phyloP scores from a whole-genome alignment of 2,888 invertebrate species.

The Philaethria dido region DNA sequence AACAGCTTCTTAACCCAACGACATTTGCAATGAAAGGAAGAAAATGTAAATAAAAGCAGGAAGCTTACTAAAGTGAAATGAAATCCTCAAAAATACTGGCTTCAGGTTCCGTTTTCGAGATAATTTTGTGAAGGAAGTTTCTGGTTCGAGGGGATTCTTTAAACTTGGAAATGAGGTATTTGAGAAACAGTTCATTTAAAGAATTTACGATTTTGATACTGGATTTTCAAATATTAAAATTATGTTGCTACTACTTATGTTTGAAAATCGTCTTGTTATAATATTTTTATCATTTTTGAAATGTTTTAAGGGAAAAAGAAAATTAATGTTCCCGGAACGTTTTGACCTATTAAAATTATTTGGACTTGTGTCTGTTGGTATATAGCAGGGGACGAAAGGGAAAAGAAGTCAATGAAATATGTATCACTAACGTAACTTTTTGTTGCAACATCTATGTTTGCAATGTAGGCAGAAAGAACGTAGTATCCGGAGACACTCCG shows the following conservation, averaged over 20 bases:
- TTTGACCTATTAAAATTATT: too few relatives aligned
- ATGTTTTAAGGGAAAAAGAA: background rate
- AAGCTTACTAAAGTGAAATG: constrained; percentile 27
- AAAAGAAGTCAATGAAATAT: too few relatives aligned
- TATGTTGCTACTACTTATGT: background rate
- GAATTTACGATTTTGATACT: background rate
- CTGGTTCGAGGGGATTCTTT: constrained; percentile 6
- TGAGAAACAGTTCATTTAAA: background rate
- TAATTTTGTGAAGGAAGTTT: constrained; percentile 26
- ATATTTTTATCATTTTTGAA: background rate
- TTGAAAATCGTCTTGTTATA: background rate
- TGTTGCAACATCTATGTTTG: too few relatives aligned
- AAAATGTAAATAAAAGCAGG: constrained; percentile 12
- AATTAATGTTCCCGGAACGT: too few relatives aligned
- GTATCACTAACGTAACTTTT: too few relatives aligned
- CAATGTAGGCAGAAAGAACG: too few relatives aligned
- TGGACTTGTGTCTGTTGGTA: too few relatives aligned
- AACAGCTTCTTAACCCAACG: background rate
- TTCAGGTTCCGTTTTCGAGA: constrained; percentile 24
- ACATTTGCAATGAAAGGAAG: constrained; percentile 2
- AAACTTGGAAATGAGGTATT: constrained; percentile 15
- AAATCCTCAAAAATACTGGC: constrained; percentile 22
- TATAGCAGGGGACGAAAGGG: too few relatives aligned
- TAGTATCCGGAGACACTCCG: too few relatives aligned
- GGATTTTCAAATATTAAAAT: background rate